Percentiles rank a stretch among this genome's conserved stretches.
Evolutionary conservation across 2,797 vertebrate genomes (phyloP).

Genomic region (Neopelma chrysocephalum): DNA sequence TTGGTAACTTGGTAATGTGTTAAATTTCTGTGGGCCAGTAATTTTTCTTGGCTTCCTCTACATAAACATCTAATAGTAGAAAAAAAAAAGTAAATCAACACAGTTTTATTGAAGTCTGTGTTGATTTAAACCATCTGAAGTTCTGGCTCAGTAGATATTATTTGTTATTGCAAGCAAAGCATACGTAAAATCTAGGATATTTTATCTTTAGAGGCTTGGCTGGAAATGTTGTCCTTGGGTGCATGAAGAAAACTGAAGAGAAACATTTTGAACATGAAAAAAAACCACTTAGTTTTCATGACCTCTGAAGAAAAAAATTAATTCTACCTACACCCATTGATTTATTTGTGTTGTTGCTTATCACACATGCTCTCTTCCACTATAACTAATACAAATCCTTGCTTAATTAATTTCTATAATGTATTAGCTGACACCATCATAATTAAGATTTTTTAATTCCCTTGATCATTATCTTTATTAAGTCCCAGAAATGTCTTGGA

Average conservation of each 20-base stretch:
- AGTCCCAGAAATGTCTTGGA: not conserved
- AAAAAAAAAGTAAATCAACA: slow-evolving; percentile 8
- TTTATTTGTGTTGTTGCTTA: slow-evolving; percentile 7
- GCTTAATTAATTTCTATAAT: not conserved
- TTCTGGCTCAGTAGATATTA: slow-evolving; percentile 32
- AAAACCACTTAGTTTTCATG: not conserved
- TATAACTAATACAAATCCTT: not conserved
- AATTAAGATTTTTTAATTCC: not conserved
- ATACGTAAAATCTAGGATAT: slow-evolving; percentile 22
- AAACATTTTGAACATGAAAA: slow-evolving; percentile 13
- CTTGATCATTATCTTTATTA: not conserved
- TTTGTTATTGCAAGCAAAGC: slow-evolving; percentile 52
- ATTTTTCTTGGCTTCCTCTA: slow-evolving; percentile 47
- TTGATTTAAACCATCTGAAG: slow-evolving; percentile 60
- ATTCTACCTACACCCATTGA: not conserved
- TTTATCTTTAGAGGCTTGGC: slow-evolving; percentile 37
- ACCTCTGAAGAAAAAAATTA: slow-evolving; percentile 6
- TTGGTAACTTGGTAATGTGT: slow-evolving; percentile 41
- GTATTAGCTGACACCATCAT: not conserved
- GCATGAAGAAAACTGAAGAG: not conserved
- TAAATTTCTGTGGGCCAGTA: slow-evolving; percentile 34
- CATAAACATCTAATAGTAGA: slow-evolving; percentile 53
- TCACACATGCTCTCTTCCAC: not conserved
- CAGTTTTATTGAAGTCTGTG: slow-evolving; percentile 60
- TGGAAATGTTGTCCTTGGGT: slow-evolving; percentile 35